Evolutionary conservation across 2,113 vertebrate genomes (phyloP).

Genomic region (Excalfactoria chinensis): DNA sequence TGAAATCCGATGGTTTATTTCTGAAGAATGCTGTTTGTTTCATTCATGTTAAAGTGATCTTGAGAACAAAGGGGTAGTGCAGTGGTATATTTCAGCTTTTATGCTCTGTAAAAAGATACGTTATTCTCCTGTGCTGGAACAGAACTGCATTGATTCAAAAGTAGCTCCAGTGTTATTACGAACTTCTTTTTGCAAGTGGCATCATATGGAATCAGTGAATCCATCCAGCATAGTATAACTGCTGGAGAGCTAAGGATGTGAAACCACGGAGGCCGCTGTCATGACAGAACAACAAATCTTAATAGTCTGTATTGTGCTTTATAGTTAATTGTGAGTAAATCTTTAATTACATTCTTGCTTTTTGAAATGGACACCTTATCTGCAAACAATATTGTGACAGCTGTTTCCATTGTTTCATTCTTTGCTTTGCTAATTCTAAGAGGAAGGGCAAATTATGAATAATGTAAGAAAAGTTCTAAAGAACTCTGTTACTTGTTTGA

Average conservation of each 20-base stretch:
- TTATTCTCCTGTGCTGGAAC: background rate
- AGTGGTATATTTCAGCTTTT: background rate
- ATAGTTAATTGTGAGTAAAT: background rate
- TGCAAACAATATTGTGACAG: background rate
- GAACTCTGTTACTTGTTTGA: conserved; percentile 1
- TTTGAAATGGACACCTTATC: background rate
- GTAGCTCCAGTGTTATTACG: background rate
- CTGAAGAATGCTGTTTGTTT: background rate
- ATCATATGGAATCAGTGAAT: background rate
- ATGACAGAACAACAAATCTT: background rate
- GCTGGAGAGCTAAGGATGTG: background rate
- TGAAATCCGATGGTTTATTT: conserved; percentile 3
- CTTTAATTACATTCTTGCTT: background rate
- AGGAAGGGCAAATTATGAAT: background rate
- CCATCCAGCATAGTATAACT: fast-evolving
- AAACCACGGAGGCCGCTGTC: background rate
- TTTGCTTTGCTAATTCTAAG: background rate
- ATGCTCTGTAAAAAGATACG: background rate
- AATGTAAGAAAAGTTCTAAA: background rate
- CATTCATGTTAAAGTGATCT: background rate
- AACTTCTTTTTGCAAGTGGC: background rate
- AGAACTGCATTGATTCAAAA: background rate
- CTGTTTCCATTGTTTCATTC: background rate
- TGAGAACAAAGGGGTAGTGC: background rate
- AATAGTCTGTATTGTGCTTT: background rate